These are phyloP conservation scores for Lytechinus pictus DNA, from an alignment of 35 echinoderm and acorn worm species.

Conservation along the genomic window DNA sequence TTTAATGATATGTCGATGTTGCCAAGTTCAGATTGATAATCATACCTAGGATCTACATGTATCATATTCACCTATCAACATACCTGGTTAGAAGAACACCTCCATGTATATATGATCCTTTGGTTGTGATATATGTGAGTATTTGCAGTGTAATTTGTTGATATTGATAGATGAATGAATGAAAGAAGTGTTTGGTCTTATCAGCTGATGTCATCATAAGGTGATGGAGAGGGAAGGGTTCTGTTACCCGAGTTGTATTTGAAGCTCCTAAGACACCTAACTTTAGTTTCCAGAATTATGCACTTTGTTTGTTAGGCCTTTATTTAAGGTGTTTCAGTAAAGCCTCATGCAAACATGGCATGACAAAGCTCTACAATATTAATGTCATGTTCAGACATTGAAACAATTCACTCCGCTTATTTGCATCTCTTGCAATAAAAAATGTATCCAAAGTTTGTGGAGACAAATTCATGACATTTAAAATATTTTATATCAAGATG, in stretches of 20 bases:
- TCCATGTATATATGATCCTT: not conserved
- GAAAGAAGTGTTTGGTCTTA: not conserved
- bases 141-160: conserved; percentile 16
- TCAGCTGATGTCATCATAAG: not conserved
- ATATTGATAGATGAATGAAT: conserved; percentile 17
- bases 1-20: not conserved
- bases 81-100: not conserved
- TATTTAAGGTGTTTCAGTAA: no score
- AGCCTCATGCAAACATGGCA: no score
- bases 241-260: not conserved
- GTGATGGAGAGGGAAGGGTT: not conserved
- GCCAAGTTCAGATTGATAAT: not conserved
- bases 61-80: conserved; percentile 5
- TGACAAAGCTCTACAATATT: no score
- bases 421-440: no score
- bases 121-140: not conserved
- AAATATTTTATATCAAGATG: no score
- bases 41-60: not conserved
- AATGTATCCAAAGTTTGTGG: no score
- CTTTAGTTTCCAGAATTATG: not conserved
- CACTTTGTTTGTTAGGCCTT: not conserved
- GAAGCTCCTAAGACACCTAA: not conserved
- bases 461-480: no score
- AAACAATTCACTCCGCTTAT: no score
- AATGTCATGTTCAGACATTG: no score